A percentile compares a stretch with the other conserved stretches of the same genome.
phyloP scores from a whole-genome alignment of 2,797 vertebrate species.

The Channallabes apus region DNA sequence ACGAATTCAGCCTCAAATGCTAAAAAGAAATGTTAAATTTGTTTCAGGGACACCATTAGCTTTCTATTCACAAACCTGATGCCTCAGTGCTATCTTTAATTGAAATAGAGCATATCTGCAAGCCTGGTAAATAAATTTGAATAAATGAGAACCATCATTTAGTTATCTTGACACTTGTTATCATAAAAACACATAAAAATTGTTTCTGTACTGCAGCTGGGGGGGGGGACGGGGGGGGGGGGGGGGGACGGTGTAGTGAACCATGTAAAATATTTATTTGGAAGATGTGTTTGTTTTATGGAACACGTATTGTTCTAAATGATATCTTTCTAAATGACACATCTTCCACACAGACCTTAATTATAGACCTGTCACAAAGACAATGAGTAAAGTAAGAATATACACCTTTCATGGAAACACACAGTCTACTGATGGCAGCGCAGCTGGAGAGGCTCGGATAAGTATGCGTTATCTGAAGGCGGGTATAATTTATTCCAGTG shows the following conservation, averaged over 20 bases:
- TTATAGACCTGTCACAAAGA: conserved; percentile 37
- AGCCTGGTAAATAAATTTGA: not conserved
- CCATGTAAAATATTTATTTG: conserved; percentile 14
- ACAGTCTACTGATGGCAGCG: conserved; percentile 11
- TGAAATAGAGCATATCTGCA: not conserved
- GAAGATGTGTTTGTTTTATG: conserved; percentile 13
- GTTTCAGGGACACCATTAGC: too few species aligned
- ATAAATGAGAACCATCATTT: not conserved
- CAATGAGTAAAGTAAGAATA: conserved; percentile 27
- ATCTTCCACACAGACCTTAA: conserved; percentile 24
- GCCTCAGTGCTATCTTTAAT: not conserved
- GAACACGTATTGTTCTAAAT: conserved; percentile 10
- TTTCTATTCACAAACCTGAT: not conserved
- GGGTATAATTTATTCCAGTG: not conserved
- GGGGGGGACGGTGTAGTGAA: not conserved
- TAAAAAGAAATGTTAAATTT: too few species aligned
- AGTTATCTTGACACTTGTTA: not conserved
- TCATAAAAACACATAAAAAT: not conserved
- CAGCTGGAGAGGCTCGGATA: not conserved
- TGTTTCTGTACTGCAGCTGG: not conserved
- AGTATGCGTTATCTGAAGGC: not conserved
- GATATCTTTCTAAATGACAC: conserved; percentile 30
- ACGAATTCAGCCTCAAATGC: too few species aligned
- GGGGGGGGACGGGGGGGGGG: too few species aligned
- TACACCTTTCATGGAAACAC: conserved; percentile 9